Percentiles rank a stretch among this genome's conserved stretches.
These are phyloP conservation scores for Octonoba sinensis DNA, from an alignment of 2,888 invertebrate species.

Conservation along the genomic window DNA sequence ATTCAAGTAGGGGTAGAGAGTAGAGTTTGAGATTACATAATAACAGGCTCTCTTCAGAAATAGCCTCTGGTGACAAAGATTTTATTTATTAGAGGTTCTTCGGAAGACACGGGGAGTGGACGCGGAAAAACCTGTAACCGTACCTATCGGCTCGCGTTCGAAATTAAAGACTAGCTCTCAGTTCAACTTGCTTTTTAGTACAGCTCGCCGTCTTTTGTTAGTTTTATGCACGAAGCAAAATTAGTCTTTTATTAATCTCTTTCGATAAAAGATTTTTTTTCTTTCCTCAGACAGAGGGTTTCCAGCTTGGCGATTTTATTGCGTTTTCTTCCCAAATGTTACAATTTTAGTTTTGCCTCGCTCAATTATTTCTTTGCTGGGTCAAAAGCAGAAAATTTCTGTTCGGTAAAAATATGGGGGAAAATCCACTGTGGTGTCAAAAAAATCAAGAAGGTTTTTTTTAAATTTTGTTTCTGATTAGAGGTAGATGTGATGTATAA, in stretches of 20 bases:
- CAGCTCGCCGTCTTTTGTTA: conserved; percentile 50
- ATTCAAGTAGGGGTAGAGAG: no score
- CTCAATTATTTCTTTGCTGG: no score
- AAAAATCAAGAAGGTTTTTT: no score
- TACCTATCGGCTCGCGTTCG: conserved; percentile 27
- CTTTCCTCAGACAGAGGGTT: no score
- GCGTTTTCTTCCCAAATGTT: no score
- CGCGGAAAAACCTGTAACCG: conserved; percentile 44
- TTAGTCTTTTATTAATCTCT: conserved; percentile 60
- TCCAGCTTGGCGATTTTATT: no score
- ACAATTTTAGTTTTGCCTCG: no score
- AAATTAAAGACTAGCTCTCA: conserved; percentile 48
- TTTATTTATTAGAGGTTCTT: conserved; percentile 48
- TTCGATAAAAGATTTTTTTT: background rate
- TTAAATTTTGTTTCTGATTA: no score
- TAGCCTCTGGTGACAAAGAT: conserved; percentile 57
- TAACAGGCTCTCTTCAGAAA: conserved; percentile 42
- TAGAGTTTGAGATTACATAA: conserved; percentile 35
- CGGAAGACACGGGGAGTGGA: conserved; percentile 17
- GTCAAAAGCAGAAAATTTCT: no score
- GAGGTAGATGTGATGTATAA: no score
- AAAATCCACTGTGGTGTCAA: no score
- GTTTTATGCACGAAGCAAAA: conserved; percentile 42
- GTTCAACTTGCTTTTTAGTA: conserved; percentile 3
- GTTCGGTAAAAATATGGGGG: no score